Percentiles rank a stretch among this genome's conserved stretches.
Evolutionary conservation across 2,888 invertebrate species (phyloP).

Genomic region (Steinernema hermaphroditum): DNA sequence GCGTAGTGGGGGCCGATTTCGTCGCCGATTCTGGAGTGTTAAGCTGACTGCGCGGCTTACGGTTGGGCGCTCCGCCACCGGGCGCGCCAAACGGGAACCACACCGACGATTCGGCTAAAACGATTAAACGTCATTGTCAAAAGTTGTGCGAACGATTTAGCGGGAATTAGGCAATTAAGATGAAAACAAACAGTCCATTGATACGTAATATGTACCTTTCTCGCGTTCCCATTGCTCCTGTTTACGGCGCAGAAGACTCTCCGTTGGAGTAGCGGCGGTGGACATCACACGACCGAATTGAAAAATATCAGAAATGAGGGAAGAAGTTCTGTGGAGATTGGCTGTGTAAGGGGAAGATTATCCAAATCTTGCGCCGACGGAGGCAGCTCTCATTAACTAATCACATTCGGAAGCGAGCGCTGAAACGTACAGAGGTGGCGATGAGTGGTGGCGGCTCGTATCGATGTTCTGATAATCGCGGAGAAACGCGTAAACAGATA

Average conservation of each 20-base stretch:
- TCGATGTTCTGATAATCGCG: too few species aligned
- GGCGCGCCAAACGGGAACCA: constrained; percentile 20
- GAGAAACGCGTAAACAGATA: too few species aligned
- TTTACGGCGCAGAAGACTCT: constrained; percentile 35
- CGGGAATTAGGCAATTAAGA: constrained; percentile 14
- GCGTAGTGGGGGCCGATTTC: not conserved
- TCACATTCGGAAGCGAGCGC: constrained; percentile 20
- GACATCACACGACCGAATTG: not conserved
- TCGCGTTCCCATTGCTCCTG: constrained; percentile 42
- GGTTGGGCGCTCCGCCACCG: constrained; percentile 21
- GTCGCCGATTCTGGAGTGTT: not conserved
- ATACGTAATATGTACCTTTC: constrained; percentile 34
- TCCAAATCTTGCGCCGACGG: constrained; percentile 26
- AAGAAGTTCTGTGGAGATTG: not conserved
- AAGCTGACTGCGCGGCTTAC: not conserved
- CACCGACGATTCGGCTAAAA: constrained; percentile 20
- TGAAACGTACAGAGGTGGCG: too few species aligned
- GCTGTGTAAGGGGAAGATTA: not conserved
- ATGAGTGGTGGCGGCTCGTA: too few species aligned
- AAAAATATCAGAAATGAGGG: not conserved
- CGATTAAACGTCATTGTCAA: not conserved
- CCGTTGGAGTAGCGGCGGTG: not conserved
- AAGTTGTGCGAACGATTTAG: not conserved
- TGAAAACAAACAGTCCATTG: constrained; percentile 17
- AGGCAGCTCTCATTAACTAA: not conserved